Conservation (phyloP, 2,888 invertebrate genomes). For the Cetonia aurata region DNA sequence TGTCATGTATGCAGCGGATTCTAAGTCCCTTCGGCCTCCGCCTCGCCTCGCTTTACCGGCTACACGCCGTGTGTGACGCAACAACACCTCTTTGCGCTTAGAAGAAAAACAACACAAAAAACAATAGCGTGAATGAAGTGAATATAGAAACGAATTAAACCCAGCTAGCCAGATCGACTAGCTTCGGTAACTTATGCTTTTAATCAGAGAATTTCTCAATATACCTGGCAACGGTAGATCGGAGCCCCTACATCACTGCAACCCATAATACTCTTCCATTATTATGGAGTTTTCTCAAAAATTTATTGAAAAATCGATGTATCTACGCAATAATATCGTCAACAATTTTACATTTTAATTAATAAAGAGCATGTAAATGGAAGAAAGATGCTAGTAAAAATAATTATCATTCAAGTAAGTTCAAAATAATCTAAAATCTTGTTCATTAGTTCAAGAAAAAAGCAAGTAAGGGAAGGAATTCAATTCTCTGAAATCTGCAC, state of each 20-base stretch:
- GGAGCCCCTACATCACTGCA: conserved; percentile 17
- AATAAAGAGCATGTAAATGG: no score
- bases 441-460: no score
- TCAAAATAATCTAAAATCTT: no score
- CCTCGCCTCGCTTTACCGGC: not conserved
- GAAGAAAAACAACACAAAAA: not conserved
- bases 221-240: not conserved
- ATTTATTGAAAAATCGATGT: no score
- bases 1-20: conserved; percentile 50
- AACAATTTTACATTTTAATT: no score
- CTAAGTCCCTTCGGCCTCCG: conserved; percentile 38
- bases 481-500: no score
- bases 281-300: no score
- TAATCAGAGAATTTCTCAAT: conserved; percentile 16
- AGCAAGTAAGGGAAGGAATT: no score
- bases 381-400: no score
- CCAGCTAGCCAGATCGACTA: not conserved
- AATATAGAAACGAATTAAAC: not conserved
- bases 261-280: conserved; percentile 15
- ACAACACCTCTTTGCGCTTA: conserved; percentile 8
- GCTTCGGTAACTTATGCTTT: conserved; percentile 7
- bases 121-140: not conserved
- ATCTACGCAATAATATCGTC: no score
- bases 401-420: no score
- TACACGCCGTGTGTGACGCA: conserved; percentile 15